Percentiles rank a stretch among this genome's conserved stretches.
Conservation (phyloP, 35 echinoderm and acorn worm genomes). For the Anneissia japonica region DNA sequence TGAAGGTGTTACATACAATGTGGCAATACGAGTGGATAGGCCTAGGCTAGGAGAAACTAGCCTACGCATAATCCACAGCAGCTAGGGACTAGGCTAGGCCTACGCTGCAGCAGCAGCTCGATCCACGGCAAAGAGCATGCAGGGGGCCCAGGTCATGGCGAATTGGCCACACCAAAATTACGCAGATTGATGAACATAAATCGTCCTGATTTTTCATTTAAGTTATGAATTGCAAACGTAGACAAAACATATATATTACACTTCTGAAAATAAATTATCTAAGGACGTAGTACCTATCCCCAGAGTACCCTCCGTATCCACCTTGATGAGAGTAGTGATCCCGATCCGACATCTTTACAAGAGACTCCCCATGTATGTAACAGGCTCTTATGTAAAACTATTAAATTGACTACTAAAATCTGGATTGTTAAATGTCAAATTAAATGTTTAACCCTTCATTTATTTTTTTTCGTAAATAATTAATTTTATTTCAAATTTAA, state of each 20-base stretch:
- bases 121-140: background rate
- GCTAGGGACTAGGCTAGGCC: too few species aligned
- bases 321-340: slow-evolving; percentile 7
- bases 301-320: slow-evolving; percentile 1
- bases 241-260: background rate
- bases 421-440: too few species aligned
- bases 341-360: slow-evolving; percentile 4
- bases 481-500: too few species aligned
- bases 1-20: too few species aligned
- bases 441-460: too few species aligned
- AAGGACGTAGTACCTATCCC: background rate
- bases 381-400: background rate
- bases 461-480: too few species aligned
- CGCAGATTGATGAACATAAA: background rate
- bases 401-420: too few species aligned
- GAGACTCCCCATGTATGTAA: background rate
- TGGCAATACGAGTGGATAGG: too few species aligned
- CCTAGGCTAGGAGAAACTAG: too few species aligned
- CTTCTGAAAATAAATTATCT: background rate
- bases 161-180: background rate
- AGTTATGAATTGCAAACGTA: background rate
- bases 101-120: background rate
- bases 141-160: background rate
- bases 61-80: too few species aligned
- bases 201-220: background rate